Base-by-base conservation (phyloP, 1,140 invertebrate genomes). In the Latrodectus geometricus region DNA sequence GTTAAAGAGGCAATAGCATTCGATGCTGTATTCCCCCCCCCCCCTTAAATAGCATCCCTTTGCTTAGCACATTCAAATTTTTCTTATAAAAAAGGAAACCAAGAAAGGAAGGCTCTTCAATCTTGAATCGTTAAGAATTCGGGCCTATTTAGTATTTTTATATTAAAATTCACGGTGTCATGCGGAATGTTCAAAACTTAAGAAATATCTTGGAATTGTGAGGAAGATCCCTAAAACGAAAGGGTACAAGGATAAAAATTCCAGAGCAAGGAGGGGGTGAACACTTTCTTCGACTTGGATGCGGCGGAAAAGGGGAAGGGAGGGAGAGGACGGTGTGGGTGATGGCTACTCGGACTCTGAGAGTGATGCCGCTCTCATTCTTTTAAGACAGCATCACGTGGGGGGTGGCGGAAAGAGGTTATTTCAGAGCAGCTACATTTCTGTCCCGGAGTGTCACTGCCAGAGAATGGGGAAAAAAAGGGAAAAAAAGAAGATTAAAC, bases 311-410 rank as follows among this genome's bases (percentile, higher is more conserved):
- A 61, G 52, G 54, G 69, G 48, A 21, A 23, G 52, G 20, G 5
- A 20, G 50, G 77, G 48, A 9, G n/a, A n/a, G n/a, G n/a, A 20
- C 23, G 8, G 79, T 21, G 79, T 35, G 69, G 69, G 52, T 52
- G 79, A 82, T 73, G 79, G 79, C 79, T 82, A 82, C 79, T 82
- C 78, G 79, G 79, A 82, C 79, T 61, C 69, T 73, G 79, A 82
- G 79, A 82, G 79, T 82, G 79, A 82, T 82, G 79, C 69, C 52
- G 50, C 21, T 66, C 79, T 73, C 54, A 82, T 82, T 82, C 79
- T 82, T 82, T 81, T 82, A 82, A 82, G 79, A 82, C 79, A 82
- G 79, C 79, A 73, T 73, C 78, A 48, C 48, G 78, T 48, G 20
- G 69, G 17, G 52, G 50, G 48, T 35, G 35, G 77, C 49, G 21